These are phyloP conservation scores for Caerostris darwini DNA, from an alignment of 1,140 invertebrate genomes.

Conservation along the genomic window DNA sequence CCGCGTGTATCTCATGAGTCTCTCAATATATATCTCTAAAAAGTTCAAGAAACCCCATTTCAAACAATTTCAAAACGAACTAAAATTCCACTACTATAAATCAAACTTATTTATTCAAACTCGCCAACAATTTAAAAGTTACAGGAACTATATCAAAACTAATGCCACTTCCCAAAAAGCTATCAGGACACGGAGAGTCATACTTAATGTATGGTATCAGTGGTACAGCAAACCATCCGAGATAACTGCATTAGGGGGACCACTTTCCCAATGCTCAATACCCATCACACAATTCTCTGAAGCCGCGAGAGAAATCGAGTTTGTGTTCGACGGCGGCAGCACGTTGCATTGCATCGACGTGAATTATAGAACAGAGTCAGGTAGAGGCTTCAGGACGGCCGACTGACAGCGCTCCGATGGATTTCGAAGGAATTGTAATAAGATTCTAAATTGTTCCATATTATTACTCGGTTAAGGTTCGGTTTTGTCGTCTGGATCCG, in stretches of 20 bases:
- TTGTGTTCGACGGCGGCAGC: neutral
- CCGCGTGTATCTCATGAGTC: no score
- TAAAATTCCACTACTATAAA: no score
- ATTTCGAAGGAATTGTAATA: neutral
- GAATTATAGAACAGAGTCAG: constrained; percentile 12
- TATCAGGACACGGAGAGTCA: neutral
- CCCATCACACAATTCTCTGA: neutral
- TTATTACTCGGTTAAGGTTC: neutral
- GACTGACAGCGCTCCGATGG: neutral
- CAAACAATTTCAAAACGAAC: no score
- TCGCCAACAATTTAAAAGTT: no score
- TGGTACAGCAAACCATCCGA: neutral
- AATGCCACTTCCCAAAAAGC: neutral
- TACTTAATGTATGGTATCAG: neutral
- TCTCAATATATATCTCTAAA: no score
- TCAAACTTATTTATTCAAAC: no score
- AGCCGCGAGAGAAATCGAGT: neutral
- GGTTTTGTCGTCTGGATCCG: neutral
- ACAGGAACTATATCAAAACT: no score
- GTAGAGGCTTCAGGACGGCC: neutral
- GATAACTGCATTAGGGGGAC: neutral
- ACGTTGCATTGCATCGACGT: neutral
- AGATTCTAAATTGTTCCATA: neutral
- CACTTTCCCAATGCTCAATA: constrained; percentile 11
- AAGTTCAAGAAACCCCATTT: no score